Base-by-base conservation (phyloP, 2,113 vertebrate species). In the Hemibagrus wyckioides region DNA sequence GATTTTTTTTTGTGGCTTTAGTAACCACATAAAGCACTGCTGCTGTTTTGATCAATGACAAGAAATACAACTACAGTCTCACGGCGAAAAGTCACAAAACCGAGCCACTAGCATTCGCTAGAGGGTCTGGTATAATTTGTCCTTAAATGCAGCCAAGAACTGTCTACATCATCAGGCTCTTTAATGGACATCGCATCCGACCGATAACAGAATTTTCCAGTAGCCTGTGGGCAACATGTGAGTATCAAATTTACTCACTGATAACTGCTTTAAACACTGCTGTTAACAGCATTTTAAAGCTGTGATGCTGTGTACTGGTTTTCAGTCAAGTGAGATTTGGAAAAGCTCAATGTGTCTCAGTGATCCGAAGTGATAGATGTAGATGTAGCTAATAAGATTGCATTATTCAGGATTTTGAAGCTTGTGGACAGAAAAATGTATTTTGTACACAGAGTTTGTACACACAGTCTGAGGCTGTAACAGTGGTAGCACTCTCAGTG, bases 1-100 rank as follows among this genome's bases (percentile, higher is more conserved):
- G 33, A 13, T 54, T 73, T 65, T 28, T 41, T 39, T 39, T 30
- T n/a, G 48, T 54, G 44, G 57, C 28, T 6, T 21, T 33, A 63
- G 84, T 48, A 50, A 61, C 54, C 77, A 52, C 44, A 65, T 67
- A 36, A 86, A 80, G 19, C 63, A 61, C 75, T 30, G 65, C 30
- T 56, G 57, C 30, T 56, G 25, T 48, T 80, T 2, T 86, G 59
- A 86, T 63, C 75, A 52, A 13, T 63, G 30, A 69, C 48, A 86
- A 36, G 54, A 79, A 63, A 79, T 79, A 63, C n/a, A 63, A 50
- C n/a, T 30, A n/a, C 1, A 50, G n/a, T 61, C 41, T 54, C 30
- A 21, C 56, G 19, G 69, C 30, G 56, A 23, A 79, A 33, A 79
- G 28, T 44, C 14, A 6, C 11, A 52, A 79, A 79, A 33, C 1